Conservation (phyloP, 2,113 vertebrate species). For the Entelurus aequoreus region DNA sequence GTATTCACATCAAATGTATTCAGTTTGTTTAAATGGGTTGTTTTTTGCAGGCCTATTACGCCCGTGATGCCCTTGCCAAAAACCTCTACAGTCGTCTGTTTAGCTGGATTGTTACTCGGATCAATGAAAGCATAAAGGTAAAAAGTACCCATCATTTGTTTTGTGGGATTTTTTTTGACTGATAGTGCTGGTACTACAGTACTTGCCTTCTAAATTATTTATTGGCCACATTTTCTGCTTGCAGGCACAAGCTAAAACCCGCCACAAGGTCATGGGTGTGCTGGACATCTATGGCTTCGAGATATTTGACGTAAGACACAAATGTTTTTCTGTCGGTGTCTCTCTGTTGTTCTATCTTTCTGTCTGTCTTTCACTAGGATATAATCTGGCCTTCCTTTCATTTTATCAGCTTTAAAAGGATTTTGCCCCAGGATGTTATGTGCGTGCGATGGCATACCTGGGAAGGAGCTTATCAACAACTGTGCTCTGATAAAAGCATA, state of each 20-base stretch:
- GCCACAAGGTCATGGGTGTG: slow-evolving; percentile 99
- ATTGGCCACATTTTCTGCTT: slow-evolving; percentile 19
- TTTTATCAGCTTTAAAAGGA: slow-evolving; percentile 18
- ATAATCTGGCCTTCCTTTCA: slow-evolving; percentile 11
- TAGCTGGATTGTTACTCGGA: slow-evolving; percentile 92
- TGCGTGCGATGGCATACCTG: slow-evolving; percentile 22
- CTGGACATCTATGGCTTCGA: slow-evolving; percentile 99
- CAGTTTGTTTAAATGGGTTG: background rate
- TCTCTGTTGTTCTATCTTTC: background rate
- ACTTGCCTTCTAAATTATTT: background rate
- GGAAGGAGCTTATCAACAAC: slow-evolving; percentile 25
- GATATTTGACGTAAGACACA: slow-evolving; percentile 91
- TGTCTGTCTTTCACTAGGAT: slow-evolving; percentile 8
- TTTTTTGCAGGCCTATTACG: slow-evolving; percentile 88
- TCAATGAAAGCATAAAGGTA: slow-evolving; percentile 99
- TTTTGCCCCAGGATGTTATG: slow-evolving; percentile 22
- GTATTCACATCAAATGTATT: background rate
- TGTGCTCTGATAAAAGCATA: slow-evolving; percentile 22
- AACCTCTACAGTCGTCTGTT: slow-evolving; percentile 96
- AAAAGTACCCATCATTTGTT: background rate
- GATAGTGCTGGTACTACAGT: background rate
- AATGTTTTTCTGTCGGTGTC: background rate
- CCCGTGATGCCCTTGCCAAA: slow-evolving; percentile 95
- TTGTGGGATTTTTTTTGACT: background rate
- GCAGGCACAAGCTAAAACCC: slow-evolving; percentile 88